phyloP scores from a whole-genome alignment of 2,888 invertebrate species.

The Tipula confusa region DNA sequence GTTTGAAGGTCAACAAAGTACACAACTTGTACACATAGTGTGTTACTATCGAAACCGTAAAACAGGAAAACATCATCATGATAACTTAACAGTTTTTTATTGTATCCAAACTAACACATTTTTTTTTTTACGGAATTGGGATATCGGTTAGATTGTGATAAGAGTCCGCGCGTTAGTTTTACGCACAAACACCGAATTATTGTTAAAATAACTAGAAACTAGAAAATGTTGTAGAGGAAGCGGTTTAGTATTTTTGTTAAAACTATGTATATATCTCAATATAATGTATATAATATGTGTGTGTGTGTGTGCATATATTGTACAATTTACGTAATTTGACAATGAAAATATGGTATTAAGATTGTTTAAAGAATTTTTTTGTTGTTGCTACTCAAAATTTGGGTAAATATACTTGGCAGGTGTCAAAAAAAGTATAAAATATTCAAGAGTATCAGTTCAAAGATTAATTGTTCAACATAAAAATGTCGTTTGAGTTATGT shows the following conservation, averaged over 20 bases:
- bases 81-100: background rate
- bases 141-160: conserved; percentile 20
- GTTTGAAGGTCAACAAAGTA: background rate
- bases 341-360: background rate
- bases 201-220: background rate
- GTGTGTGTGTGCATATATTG: background rate
- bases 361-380: no score
- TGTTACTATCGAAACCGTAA: background rate
- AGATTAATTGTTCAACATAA: background rate
- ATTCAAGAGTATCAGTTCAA: background rate
- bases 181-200: background rate
- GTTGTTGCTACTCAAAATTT: background rate
- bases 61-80: conserved; percentile 9
- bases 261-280: background rate
- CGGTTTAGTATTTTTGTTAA: background rate
- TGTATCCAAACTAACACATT: background rate
- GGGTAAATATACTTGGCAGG: background rate
- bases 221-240: background rate
- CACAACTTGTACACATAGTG: background rate
- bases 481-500: no score
- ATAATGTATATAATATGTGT: no score
- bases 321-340: background rate
- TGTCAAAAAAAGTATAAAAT: background rate
- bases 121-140: conserved; percentile 17
- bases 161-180: background rate